Evolutionary conservation across 2,113 vertebrate genomes (phyloP).

Genomic region (Gobiocypris rarus): DNA sequence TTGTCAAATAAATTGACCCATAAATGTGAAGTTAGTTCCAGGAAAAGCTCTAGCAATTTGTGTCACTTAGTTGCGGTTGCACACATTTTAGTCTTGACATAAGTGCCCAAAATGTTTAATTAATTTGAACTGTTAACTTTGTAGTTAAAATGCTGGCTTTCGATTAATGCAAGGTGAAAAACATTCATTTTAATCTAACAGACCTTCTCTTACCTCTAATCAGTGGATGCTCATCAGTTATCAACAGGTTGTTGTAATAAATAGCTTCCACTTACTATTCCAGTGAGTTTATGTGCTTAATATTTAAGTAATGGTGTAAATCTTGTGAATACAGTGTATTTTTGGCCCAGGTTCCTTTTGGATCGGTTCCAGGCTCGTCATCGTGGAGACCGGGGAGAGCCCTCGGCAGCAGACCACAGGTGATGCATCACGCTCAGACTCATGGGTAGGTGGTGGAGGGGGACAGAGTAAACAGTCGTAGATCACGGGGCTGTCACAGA

Average conservation of each 20-base stretch:
- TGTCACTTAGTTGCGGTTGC: background rate
- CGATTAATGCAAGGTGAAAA: background rate
- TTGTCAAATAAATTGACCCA: background rate
- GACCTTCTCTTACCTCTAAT: background rate
- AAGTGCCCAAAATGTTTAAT: too few species aligned
- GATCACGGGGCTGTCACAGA: constrained; percentile 71
- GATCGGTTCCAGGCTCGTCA: constrained; percentile 60
- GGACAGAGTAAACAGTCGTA: constrained; percentile 73
- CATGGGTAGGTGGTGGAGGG: constrained; percentile 57
- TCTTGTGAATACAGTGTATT: constrained; percentile 27
- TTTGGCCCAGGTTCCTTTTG: constrained; percentile 48
- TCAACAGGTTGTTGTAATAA: constrained; percentile 26
- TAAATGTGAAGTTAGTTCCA: background rate
- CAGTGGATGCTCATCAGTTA: background rate
- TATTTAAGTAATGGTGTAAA: constrained; percentile 36
- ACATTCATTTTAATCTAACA: background rate
- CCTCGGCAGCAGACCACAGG: constrained; percentile 54
- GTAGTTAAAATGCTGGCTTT: background rate
- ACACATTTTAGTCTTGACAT: background rate
- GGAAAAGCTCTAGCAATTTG: background rate
- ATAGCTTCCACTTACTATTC: background rate
- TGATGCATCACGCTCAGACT: constrained; percentile 74
- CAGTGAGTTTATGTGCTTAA: background rate
- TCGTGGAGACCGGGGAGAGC: constrained; percentile 56
- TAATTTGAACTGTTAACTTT: background rate